Base-by-base conservation (phyloP, 2,888 invertebrate genomes). In the Drosophila yooni region DNA sequence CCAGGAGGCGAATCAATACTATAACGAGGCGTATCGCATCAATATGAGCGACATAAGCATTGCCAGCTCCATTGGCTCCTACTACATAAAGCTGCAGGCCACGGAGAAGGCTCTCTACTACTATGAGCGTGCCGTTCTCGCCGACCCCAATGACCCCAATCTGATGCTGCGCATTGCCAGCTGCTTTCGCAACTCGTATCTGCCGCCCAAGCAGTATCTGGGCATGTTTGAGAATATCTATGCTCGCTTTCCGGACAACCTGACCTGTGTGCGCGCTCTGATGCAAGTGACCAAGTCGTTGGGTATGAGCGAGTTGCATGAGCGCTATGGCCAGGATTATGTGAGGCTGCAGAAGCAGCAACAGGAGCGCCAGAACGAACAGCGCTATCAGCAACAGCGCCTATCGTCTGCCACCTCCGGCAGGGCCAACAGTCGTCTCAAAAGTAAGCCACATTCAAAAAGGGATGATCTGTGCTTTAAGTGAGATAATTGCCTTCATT, bases 241-340 rank as follows among this genome's bases (percentile, higher is more conserved):
- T 91, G 94, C 95, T 27, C 95, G 96, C 81, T 99, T 99, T 93
- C 99, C 99, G 0, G 98, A 99, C 75, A 99, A 99, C 92, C 95
- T 97, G 1, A 98, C 98, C 91, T 99, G 99, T 95, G 93, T 99
- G 96, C 96, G 93, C 93, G 95, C 93, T 0, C 67, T 93, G 18
- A 90, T 93, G 66, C 93, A 93, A 75, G 92, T 91, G 3, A 93
- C 93, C n/a, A 93, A 92, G 52, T 91, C 92, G 91, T 95, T 99
- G 88, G 99, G 99, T 0, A 94, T 99, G 91, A 95, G 97, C 46
- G 99, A 99, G 91, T 96, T 98, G 0, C 85, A 93, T 60, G 96
- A 97, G 75, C 95, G 96, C 27, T 99, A 98, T 94, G 95, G 96
- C 0, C 94, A 95, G 40, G 98, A 98, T 91, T 94, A 99, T 91